Evolutionary conservation across 2,797 vertebrate genomes (phyloP).

Genomic region (Miopithecus talapoin): DNA sequence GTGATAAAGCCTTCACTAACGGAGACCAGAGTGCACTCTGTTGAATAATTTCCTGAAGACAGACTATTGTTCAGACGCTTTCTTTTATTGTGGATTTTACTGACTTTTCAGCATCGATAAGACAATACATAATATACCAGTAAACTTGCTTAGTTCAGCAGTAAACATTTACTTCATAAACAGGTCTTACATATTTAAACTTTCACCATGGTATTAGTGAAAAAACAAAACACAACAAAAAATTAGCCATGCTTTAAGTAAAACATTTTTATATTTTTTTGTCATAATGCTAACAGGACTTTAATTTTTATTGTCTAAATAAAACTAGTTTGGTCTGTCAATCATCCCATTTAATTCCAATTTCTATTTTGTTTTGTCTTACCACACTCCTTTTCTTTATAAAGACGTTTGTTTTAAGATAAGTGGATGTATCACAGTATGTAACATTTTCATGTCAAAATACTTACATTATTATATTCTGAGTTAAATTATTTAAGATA

Average conservation of each 20-base stretch:
- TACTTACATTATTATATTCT: constrained; percentile 87
- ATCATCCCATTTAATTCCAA: constrained; percentile 80
- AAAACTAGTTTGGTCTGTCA: constrained; percentile 82
- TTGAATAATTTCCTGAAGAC: constrained; percentile 46
- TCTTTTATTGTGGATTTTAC: constrained; percentile 45
- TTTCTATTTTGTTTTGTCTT: constrained; percentile 85
- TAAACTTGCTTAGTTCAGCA: constrained; percentile 49
- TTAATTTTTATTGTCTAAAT: constrained; percentile 83
- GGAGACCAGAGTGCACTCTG: constrained; percentile 24
- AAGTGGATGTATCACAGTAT: constrained; percentile 84
- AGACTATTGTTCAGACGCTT: constrained; percentile 12
- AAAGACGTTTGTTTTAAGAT: constrained; percentile 85
- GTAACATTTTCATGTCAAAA: constrained; percentile 87
- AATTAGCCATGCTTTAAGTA: constrained; percentile 28
- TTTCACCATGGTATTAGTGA: neutral
- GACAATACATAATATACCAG: constrained; percentile 27
- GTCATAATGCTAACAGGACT: constrained; percentile 77
- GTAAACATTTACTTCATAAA: constrained; percentile 39
- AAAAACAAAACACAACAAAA: constrained; percentile 58
- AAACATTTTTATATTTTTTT: constrained; percentile 71
- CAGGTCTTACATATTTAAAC: neutral
- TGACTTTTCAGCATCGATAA: constrained; percentile 28
- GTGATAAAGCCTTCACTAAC: constrained; percentile 60
- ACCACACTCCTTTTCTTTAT: constrained; percentile 80
- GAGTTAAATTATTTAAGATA: constrained; percentile 86